Conservation (phyloP, 2,888 invertebrate species). For the Diabrotica balteata region DNA sequence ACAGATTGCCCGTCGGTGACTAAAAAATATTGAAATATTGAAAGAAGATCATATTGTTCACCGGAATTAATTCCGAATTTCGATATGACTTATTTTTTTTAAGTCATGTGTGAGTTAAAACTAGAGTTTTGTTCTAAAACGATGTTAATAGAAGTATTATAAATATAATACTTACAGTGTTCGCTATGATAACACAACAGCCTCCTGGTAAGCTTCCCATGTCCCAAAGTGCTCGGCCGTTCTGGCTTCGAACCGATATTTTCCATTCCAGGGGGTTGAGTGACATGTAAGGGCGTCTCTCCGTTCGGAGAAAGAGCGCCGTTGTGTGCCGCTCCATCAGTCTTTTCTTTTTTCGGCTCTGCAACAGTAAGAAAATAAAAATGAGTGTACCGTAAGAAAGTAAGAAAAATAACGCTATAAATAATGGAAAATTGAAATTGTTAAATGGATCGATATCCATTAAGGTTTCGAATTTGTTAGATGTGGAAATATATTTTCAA, state of each 20-base stretch:
- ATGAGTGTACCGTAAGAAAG: neutral
- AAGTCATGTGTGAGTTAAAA: too few relatives aligned
- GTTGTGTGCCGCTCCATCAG: constrained; percentile 70
- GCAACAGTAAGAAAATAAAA: constrained; percentile 59
- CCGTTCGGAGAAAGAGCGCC: constrained; percentile 70
- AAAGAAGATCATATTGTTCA: too few relatives aligned
- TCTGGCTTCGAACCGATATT: constrained; percentile 66
- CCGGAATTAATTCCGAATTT: too few relatives aligned
- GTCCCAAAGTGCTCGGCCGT: constrained; percentile 80
- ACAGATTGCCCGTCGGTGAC: constrained; percentile 67
- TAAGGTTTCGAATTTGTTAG: neutral
- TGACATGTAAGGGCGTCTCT: constrained; percentile 57
- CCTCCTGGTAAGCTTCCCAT: constrained; percentile 75
- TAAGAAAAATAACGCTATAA: neutral
- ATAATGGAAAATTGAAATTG: too few relatives aligned
- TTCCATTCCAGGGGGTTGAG: constrained; percentile 53
- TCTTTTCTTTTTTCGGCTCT: constrained; percentile 95
- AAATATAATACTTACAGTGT: constrained; percentile 66
- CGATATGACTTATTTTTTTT: too few relatives aligned
- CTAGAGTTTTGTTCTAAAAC: neutral
- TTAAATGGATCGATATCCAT: too few relatives aligned
- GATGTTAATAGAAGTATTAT: neutral
- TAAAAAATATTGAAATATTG: constrained; percentile 54
- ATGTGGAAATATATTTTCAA: neutral
- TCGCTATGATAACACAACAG: constrained; percentile 82